A percentile compares a stretch with the other conserved stretches of the same genome.
These are phyloP conservation scores for Notechis scutatus DNA, from an alignment of 2,113 vertebrate genomes.

Conservation along the genomic window DNA sequence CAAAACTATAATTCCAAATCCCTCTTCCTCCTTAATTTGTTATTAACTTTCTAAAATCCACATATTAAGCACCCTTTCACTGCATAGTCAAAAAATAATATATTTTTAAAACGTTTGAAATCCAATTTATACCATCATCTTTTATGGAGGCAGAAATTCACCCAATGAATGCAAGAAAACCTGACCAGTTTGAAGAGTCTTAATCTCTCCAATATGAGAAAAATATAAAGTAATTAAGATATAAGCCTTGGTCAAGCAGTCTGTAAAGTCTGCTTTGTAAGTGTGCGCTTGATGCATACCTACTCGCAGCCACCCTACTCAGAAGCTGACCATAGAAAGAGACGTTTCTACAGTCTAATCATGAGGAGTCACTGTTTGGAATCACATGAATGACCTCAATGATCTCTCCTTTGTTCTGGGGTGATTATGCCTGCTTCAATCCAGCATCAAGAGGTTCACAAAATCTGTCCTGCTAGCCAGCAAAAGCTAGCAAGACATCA, in stretches of 20 bases:
- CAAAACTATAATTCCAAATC: background rate
- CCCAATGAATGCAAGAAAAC: background rate
- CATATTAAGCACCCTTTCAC: background rate
- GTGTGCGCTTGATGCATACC: background rate
- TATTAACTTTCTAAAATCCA: background rate
- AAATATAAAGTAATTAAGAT: background rate
- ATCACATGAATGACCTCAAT: background rate
- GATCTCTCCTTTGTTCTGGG: background rate
- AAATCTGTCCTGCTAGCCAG: background rate
- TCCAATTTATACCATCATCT: background rate
- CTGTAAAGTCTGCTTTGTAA: background rate
- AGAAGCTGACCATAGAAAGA: background rate
- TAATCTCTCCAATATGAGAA: background rate
- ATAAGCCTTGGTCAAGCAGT: background rate
- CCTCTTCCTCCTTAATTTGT: background rate
- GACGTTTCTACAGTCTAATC: background rate
- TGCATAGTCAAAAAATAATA: background rate
- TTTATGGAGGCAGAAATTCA: background rate
- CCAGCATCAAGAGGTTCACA: background rate
- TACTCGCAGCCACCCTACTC: background rate
- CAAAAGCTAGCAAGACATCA: background rate
- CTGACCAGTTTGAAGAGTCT: background rate
- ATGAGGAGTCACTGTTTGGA: background rate
- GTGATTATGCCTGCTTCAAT: background rate
- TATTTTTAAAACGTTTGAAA: background rate